Conservation (phyloP, 92 coral and sea anemone genomes). For the Paramuricea clavata region DNA sequence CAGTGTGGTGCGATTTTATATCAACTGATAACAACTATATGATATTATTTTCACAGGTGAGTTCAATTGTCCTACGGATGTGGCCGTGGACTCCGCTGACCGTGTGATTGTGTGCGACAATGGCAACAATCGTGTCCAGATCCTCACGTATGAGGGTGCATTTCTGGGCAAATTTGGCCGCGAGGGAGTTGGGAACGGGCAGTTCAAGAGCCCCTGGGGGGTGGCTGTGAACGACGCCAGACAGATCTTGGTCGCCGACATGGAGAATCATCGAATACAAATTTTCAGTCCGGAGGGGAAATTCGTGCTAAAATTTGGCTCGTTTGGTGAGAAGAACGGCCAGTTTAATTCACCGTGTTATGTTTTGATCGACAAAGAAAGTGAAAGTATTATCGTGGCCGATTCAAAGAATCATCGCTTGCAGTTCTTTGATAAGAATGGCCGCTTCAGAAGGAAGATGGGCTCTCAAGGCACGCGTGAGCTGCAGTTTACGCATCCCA, state of each 20-base stretch:
- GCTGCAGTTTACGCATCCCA: conserved; percentile 94
- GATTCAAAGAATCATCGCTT: conserved; percentile 98
- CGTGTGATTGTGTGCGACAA: conserved; percentile 96
- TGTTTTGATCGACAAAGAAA: conserved; percentile 81
- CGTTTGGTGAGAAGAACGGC: conserved; percentile 85
- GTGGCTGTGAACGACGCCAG: conserved; percentile 83
- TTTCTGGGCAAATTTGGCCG: conserved; percentile 98
- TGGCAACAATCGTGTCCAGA: conserved; percentile 95
- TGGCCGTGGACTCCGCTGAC: conserved; percentile 82
- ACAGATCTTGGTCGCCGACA: conserved; percentile 95
- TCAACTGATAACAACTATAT: too few species aligned
- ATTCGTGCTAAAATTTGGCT: conserved; percentile 86
- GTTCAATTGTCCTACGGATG: conserved; percentile 99
- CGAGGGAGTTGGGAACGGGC: conserved; percentile 96
- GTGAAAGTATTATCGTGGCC: conserved; percentile 85
- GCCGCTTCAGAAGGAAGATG: conserved; percentile 78
- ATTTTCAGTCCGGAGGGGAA: conserved; percentile 91
- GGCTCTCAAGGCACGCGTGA: conserved; percentile 85
- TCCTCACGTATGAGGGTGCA: conserved; percentile 86
- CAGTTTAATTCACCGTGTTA: conserved; percentile 94
- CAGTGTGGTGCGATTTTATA: too few species aligned
- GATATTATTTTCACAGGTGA: conserved; percentile 78
- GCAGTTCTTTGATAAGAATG: conserved; percentile 92
- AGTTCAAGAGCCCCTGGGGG: conserved; percentile 99
- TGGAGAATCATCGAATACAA: conserved; percentile 95